phyloP scores from a whole-genome alignment of 2,113 vertebrate genomes.

The Sebastes schlegelii region DNA sequence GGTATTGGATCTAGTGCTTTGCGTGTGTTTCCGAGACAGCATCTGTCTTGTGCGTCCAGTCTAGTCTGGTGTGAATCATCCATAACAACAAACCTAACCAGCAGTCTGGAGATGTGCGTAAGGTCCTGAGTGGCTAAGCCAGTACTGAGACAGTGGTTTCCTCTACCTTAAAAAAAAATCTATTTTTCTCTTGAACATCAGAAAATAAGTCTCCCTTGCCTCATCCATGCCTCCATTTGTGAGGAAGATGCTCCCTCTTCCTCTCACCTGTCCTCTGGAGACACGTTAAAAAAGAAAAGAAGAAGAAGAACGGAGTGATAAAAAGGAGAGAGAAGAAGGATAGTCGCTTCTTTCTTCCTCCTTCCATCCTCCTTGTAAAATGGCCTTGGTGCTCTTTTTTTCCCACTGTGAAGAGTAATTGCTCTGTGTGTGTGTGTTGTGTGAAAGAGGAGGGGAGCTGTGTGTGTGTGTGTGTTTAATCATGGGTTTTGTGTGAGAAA shows the following conservation, averaged over 20 bases:
- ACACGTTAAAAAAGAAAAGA: neutral
- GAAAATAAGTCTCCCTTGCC: neutral
- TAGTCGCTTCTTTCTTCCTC: slow-evolving; percentile 53
- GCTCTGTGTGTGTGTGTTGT: slow-evolving; percentile 46
- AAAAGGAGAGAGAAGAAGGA: slow-evolving; percentile 51
- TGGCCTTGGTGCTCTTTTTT: slow-evolving; percentile 71
- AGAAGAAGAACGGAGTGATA: slow-evolving; percentile 39
- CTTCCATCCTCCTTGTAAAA: slow-evolving; percentile 66
- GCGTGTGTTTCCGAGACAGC: slow-evolving; percentile 11
- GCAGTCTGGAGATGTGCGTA: slow-evolving; percentile 5
- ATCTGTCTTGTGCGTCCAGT: slow-evolving; percentile 32
- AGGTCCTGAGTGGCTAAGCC: slow-evolving; percentile 12
- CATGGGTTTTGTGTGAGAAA: slow-evolving; percentile 18
- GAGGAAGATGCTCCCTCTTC: slow-evolving; percentile 21
- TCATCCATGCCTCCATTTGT: slow-evolving; percentile 18
- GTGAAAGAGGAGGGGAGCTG: slow-evolving; percentile 25
- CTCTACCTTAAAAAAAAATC: neutral
- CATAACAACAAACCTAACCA: slow-evolving; percentile 7
- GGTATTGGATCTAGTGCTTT: neutral
- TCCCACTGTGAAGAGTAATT: slow-evolving; percentile 76
- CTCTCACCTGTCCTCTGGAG: slow-evolving; percentile 68
- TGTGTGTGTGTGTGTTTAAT: slow-evolving; percentile 44
- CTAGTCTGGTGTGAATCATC: slow-evolving; percentile 47
- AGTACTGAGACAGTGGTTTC: slow-evolving; percentile 16
- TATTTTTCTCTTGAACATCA: neutral